phyloP scores from a whole-genome alignment of 2,113 vertebrate genomes.

The Chionomys nivalis region DNA sequence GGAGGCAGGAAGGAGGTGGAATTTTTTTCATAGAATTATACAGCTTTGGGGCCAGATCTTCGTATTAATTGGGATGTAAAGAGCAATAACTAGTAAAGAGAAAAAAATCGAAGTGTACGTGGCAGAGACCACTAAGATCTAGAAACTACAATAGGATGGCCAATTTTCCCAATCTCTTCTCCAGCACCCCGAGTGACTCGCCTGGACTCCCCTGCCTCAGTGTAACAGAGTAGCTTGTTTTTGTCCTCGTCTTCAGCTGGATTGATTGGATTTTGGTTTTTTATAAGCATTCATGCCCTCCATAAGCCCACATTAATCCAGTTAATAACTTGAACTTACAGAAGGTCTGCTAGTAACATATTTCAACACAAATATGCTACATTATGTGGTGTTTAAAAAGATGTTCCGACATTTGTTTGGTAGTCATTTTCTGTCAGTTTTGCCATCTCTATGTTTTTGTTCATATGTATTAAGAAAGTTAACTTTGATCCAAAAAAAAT shows the following conservation, averaged over 20 bases:
- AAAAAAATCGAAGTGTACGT: neutral
- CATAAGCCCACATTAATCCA: neutral
- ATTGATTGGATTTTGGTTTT: constrained; percentile 1
- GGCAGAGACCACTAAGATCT: neutral
- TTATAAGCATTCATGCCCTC: neutral
- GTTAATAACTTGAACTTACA: neutral
- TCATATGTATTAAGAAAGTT: neutral
- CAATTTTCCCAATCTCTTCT: neutral
- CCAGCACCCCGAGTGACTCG: neutral
- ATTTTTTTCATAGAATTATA: no score
- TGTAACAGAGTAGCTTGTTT: neutral
- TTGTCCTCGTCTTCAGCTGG: neutral
- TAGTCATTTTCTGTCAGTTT: neutral
- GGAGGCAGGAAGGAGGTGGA: no score
- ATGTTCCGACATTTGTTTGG: neutral
- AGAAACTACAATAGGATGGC: neutral
- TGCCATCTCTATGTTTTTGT: no score
- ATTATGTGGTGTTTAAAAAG: neutral
- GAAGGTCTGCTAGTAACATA: neutral
- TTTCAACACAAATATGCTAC: neutral
- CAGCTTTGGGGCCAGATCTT: neutral
- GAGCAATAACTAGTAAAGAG: neutral
- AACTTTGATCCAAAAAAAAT: neutral
- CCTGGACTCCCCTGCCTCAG: neutral
- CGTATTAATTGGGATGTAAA: neutral